phyloP scores from a whole-genome alignment of 2,797 vertebrate species.

The Synanceia verrucosa region DNA sequence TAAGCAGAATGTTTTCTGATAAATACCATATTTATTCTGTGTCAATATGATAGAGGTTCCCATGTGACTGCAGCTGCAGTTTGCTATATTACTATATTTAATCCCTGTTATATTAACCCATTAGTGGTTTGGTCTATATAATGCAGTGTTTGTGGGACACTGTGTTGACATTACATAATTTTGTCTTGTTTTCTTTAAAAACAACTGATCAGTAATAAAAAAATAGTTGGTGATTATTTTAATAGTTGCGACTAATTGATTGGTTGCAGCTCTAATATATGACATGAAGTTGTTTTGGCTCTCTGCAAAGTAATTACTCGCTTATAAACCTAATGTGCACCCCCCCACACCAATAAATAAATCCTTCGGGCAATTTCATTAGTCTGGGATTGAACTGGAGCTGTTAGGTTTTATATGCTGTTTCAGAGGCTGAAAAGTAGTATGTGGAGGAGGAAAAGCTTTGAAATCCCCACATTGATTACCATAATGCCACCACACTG shows the following conservation, averaged over 20 bases:
- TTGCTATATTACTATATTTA: too few relatives aligned
- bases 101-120: too few relatives aligned
- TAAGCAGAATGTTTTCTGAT: background rate
- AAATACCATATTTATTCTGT: background rate
- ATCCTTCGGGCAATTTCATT: conserved; percentile 24
- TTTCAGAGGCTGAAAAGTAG: background rate
- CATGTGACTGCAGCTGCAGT: background rate
- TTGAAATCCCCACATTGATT: background rate
- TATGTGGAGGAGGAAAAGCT: background rate
- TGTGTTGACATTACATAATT: too few relatives aligned
- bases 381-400: conserved; percentile 20
- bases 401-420: background rate
- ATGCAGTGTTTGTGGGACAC: too few relatives aligned
- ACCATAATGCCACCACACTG: conserved; percentile 31
- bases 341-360: background rate
- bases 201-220: too few relatives aligned
- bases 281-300: background rate
- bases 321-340: conserved; percentile 9
- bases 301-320: conserved; percentile 17
- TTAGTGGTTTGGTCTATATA: too few relatives aligned
- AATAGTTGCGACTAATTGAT: too few relatives aligned
- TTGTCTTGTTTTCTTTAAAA: too few relatives aligned
- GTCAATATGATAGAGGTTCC: background rate
- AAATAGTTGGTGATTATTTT: too few relatives aligned
- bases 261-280: too few relatives aligned